Evolutionary conservation across 2,888 invertebrate species (phyloP).

Genomic region (Brenthis hecate): DNA sequence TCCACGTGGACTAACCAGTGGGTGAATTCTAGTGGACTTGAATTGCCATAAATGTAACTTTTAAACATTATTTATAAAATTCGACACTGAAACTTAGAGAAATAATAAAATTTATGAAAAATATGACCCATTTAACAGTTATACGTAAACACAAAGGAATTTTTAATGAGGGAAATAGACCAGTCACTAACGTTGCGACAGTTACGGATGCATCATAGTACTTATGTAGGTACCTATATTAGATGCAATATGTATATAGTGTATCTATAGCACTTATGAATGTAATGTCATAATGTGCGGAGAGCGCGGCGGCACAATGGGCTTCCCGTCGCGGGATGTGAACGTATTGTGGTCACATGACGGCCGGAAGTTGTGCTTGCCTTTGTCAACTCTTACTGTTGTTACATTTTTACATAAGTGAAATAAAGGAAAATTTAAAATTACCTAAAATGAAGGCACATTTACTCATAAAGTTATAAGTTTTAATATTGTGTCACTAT

Average conservation of each 20-base stretch:
- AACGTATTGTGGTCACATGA: slow-evolving; percentile 57
- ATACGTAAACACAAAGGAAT: slow-evolving; percentile 10
- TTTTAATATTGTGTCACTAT: too few relatives aligned
- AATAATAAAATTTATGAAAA: not conserved
- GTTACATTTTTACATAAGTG: slow-evolving; percentile 19
- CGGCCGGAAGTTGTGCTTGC: slow-evolving; percentile 56
- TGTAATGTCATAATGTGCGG: slow-evolving; percentile 62
- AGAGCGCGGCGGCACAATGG: slow-evolving; percentile 64
- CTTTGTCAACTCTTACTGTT: slow-evolving; percentile 45
- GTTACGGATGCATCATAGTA: slow-evolving; percentile 51
- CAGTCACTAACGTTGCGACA: slow-evolving; percentile 51
- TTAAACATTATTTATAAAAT: too few relatives aligned
- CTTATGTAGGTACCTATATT: slow-evolving; percentile 24
- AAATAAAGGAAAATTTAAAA: not conserved
- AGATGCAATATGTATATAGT: not conserved
- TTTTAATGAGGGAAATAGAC: slow-evolving; percentile 55
- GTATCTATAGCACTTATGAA: slow-evolving; percentile 45
- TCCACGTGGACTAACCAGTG: too few relatives aligned
- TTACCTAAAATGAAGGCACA: not conserved
- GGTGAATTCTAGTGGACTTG: too few relatives aligned
- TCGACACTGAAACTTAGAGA: not conserved
- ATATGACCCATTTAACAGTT: slow-evolving; percentile 8
- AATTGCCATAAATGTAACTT: too few relatives aligned
- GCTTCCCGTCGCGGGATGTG: slow-evolving; percentile 59
- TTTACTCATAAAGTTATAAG: too few relatives aligned